A percentile compares a stretch with the other conserved stretches of the same genome.
Conservation (phyloP, 2,888 invertebrate genomes). For the Hypomecis punctinalis region DNA sequence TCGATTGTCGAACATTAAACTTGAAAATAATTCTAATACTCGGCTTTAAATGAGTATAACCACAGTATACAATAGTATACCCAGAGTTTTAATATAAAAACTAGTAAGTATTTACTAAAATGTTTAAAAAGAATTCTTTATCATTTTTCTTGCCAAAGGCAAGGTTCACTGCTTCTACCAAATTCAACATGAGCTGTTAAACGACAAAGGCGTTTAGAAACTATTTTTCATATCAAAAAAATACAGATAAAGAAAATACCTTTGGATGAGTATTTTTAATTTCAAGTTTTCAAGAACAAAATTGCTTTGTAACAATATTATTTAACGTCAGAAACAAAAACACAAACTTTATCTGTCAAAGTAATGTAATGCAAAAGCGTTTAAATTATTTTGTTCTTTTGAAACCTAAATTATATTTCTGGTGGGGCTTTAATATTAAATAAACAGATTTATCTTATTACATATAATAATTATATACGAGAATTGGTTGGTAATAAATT, state of each 20-base stretch:
- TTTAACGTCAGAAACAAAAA: constrained; percentile 24
- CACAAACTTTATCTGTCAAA: constrained; percentile 16
- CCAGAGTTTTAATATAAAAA: too few species aligned
- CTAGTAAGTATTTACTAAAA: neutral
- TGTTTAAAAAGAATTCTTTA: neutral
- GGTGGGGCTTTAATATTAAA: neutral
- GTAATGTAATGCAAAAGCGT: constrained; percentile 9
- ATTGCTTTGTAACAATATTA: constrained; percentile 12
- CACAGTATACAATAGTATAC: too few species aligned
- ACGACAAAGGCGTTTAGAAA: constrained; percentile 6
- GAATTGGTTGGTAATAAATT: neutral
- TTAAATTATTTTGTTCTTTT: constrained; percentile 8
- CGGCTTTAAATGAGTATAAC: too few species aligned
- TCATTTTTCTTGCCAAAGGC: neutral
- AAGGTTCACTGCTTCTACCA: neutral
- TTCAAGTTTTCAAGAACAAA: constrained; percentile 19
- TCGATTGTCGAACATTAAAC: too few species aligned
- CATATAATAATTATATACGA: too few species aligned
- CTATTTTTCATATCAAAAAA: constrained; percentile 19
- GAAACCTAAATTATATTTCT: neutral
- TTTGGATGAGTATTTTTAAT: constrained; percentile 30
- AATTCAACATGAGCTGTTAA: neutral
- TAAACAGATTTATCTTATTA: neutral
- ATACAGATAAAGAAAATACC: constrained; percentile 15
- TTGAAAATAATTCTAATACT: too few species aligned